Evolutionary conservation across 2,113 vertebrate species (phyloP).

Genomic region (Eurypyga helias): DNA sequence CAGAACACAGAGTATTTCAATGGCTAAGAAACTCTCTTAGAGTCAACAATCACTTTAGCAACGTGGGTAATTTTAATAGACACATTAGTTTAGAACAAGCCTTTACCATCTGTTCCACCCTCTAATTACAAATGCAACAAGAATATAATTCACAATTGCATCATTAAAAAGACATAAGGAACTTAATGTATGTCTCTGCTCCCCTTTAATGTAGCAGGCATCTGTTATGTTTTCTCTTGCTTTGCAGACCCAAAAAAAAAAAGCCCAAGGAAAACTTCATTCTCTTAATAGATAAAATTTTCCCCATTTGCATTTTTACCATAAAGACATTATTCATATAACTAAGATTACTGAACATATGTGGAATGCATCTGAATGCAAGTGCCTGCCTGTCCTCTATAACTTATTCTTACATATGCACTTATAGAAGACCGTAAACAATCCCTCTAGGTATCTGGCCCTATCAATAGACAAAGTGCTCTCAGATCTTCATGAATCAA

Average conservation of each 20-base stretch:
- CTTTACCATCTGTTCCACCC: slow-evolving; percentile 77
- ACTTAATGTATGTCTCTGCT: slow-evolving; percentile 72
- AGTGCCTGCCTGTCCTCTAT: background rate
- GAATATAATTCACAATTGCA: slow-evolving; percentile 80
- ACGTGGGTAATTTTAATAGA: slow-evolving; percentile 76
- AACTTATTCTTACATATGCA: background rate
- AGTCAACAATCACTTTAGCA: slow-evolving; percentile 70
- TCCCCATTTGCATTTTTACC: background rate
- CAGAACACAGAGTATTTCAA: slow-evolving; percentile 57
- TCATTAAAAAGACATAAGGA: slow-evolving; percentile 80
- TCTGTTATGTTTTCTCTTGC: slow-evolving; percentile 61
- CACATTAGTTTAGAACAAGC: slow-evolving; percentile 74
- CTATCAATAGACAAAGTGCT: background rate
- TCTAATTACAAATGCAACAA: slow-evolving; percentile 81
- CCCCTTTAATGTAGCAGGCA: slow-evolving; percentile 65
- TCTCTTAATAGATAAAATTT: background rate
- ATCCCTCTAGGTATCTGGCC: background rate
- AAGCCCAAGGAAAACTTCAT: slow-evolving; percentile 35
- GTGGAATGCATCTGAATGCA: background rate
- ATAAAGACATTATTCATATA: background rate
- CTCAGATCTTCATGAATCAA: background rate
- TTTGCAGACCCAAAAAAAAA: slow-evolving; percentile 24
- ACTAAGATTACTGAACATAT: background rate
- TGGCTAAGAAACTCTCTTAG: slow-evolving; percentile 55
- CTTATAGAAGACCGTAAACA: background rate